Evolutionary conservation across 2,888 invertebrate genomes (phyloP).

Genomic region (Chelonus formosanus): DNA sequence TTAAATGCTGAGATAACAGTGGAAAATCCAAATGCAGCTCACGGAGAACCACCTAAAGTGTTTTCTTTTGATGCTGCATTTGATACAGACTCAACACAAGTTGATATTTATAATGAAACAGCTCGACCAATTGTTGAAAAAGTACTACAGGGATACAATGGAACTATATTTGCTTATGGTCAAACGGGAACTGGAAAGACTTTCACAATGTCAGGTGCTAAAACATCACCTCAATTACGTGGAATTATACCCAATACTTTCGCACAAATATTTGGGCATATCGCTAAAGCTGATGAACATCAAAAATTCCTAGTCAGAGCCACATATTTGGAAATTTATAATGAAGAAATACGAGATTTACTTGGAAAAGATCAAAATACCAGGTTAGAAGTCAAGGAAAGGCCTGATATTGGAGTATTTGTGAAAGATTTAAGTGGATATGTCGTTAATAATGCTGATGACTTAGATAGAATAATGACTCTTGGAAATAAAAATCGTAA

Average conservation of each 20-base stretch:
- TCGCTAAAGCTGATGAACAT: slow-evolving; percentile 90
- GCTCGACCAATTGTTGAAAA: slow-evolving; percentile 97
- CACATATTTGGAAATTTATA: slow-evolving; percentile 98
- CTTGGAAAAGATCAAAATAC: slow-evolving; percentile 87
- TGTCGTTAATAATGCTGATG: slow-evolving; percentile 97
- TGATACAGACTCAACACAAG: slow-evolving; percentile 84
- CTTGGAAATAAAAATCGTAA: slow-evolving; percentile 94
- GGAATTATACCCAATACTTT: slow-evolving; percentile 99
- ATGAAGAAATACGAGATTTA: slow-evolving; percentile 97
- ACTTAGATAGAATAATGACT: slow-evolving; percentile 93
- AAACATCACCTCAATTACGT: slow-evolving; percentile 85
- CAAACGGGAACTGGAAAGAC: slow-evolving; percentile 99
- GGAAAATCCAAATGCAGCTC: slow-evolving; percentile 75
- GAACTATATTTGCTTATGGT: slow-evolving; percentile 89
- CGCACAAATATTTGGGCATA: slow-evolving; percentile 98
- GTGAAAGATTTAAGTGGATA: slow-evolving; percentile 97
- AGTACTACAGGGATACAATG: slow-evolving; percentile 96
- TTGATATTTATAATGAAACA: slow-evolving; percentile 95
- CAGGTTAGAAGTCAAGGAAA: slow-evolving; percentile 91
- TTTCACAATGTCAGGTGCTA: slow-evolving; percentile 96
- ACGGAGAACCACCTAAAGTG: slow-evolving; percentile 82
- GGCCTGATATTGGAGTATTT: slow-evolving; percentile 96
- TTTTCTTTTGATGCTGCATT: slow-evolving; percentile 97
- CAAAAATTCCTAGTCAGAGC: slow-evolving; percentile 96
- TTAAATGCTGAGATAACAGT: slow-evolving; percentile 82